These are phyloP conservation scores for Cephus pygmeus DNA, from an alignment of 2,888 invertebrate species.

Conservation along the genomic window DNA sequence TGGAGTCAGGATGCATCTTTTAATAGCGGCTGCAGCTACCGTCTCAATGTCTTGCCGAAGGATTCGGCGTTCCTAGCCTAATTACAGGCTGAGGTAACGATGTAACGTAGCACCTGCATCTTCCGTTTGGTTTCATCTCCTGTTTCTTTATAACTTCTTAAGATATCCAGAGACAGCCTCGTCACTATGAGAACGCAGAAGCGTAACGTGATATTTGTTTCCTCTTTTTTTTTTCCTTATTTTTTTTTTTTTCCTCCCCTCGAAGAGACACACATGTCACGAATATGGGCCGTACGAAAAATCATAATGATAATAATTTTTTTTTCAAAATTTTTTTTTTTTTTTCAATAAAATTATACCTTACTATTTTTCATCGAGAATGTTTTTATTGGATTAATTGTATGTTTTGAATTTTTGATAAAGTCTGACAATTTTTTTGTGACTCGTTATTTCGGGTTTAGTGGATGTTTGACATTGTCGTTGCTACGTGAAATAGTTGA, in stretches of 20 bases:
- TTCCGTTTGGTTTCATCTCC: slow-evolving; percentile 42
- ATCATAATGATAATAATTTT: too few species aligned
- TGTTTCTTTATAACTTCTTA: too few species aligned
- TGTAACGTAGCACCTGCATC: slow-evolving; percentile 41
- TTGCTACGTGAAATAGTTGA: too few species aligned
- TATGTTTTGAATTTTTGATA: too few species aligned
- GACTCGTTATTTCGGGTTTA: too few species aligned
- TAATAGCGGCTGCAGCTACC: slow-evolving; percentile 37
- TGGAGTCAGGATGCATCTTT: slow-evolving; percentile 32
- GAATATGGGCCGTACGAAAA: too few species aligned
- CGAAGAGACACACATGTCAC: neutral
- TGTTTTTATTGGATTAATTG: too few species aligned
- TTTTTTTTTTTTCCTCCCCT: neutral
- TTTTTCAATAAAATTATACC: too few species aligned
- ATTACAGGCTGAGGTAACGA: slow-evolving; percentile 47
- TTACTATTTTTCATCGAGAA: too few species aligned
- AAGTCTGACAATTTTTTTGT: too few species aligned
- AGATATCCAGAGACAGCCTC: neutral
- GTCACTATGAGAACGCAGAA: neutral
- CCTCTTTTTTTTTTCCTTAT: neutral
- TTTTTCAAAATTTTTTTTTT: too few species aligned
- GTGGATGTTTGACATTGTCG: too few species aligned
- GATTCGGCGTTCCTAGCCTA: slow-evolving; percentile 53
- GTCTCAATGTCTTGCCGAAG: slow-evolving; percentile 33
- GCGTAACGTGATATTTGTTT: neutral